Evolutionary conservation across 1,140 invertebrate species (phyloP).

Genomic region (Brachionus calyciflorus): DNA sequence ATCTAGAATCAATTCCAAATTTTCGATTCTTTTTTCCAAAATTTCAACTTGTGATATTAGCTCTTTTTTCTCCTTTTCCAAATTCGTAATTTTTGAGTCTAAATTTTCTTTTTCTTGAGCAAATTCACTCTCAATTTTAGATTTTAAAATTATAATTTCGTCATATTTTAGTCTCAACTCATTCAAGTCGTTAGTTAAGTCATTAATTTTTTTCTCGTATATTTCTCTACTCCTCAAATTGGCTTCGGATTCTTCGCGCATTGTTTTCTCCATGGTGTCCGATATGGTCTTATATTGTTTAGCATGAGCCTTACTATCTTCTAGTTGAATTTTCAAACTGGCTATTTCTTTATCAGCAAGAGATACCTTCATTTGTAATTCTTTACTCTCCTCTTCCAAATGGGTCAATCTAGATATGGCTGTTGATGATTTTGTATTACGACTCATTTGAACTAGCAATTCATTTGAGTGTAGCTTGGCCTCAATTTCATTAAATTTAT

Average conservation of each 20-base stretch:
- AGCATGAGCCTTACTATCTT: constrained; percentile 68
- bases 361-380: constrained; percentile 71
- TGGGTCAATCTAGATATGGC: constrained; percentile 53
- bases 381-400: constrained; percentile 66
- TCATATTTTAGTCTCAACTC: not conserved
- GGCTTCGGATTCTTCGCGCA: constrained; percentile 68
- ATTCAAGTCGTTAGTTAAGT: not conserved
- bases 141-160: not conserved
- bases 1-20: constrained; percentile 31
- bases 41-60: not conserved
- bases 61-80: constrained; percentile 24
- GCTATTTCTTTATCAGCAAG: constrained; percentile 67
- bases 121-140: not conserved
- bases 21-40: constrained; percentile 29
- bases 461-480: constrained; percentile 55
- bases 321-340: constrained; percentile 69
- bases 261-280: constrained; percentile 72
- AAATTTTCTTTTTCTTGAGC: not conserved
- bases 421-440: constrained; percentile 7
- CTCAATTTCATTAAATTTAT: constrained; percentile 65
- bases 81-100: not conserved
- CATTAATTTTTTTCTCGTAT: not conserved
- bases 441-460: constrained; percentile 45
- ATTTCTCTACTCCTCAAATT: constrained; percentile 33
- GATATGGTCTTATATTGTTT: constrained; percentile 79